Base-by-base conservation (phyloP, 2,113 vertebrate genomes). In the Turdus rufiventris region DNA sequence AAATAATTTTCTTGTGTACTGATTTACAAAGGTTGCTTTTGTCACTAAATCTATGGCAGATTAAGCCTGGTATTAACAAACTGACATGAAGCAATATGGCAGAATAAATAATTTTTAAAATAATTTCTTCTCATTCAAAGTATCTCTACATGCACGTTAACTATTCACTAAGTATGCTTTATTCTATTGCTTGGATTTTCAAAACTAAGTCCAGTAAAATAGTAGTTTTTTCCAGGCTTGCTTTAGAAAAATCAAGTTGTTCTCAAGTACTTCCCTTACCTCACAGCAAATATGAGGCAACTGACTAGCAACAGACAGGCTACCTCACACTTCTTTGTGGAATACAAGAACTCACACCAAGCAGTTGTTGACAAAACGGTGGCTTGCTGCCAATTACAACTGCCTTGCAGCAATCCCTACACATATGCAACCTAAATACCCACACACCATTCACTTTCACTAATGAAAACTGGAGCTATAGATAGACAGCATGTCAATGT, bases 401-500 rank as follows among this genome's bases (percentile, higher is more conserved):
- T 65, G 83, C 72, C 56, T 24, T 23, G 51, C 14, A 66, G 80
- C 43, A 72, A 80, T 21, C 66, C 76, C 86, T 54, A 28, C 29
- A 18, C 13, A 26, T 2, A 45, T 6, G 28, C 43, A 84, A n/a
- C 47, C 74, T n/a, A 65, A 68, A 82, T 14, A 85, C 19, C 17
- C 61, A 8, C 5, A 56, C 51, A n/a, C 12, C 45, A 40, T 9
- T 12, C 6, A 0, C 74, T 62, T 15, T 6, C 5, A 1, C 66
- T 36, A 54, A n/a, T 9, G 58, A 34, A 57, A 74, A 45, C 3
- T 20, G 33, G 86, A 91, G 33, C 80, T 24, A 38, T 0, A 19
- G 5, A 42, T 0, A 20, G 6, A 43, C 53, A 82, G 29, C 31
- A 40, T 0, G 2, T 25, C 2, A 1, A 45, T 43, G 58, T 6